phyloP scores from a whole-genome alignment of 2,797 vertebrate species.

The Enteromius afrohamiltoni region DNA sequence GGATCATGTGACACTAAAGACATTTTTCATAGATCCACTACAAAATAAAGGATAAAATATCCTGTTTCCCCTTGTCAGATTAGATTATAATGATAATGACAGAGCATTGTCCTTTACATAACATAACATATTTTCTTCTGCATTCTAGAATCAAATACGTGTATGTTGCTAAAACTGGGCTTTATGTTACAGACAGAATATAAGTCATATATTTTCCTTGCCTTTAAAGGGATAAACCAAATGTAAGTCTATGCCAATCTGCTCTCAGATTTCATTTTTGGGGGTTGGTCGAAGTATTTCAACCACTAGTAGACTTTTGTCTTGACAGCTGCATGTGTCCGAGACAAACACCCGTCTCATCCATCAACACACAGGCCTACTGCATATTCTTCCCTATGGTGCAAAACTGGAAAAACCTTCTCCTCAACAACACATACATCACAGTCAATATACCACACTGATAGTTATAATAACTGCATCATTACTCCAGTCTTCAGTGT shows the following conservation, averaged over 20 bases:
- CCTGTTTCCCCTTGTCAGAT: not conserved
- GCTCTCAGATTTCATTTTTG: slow-evolving; percentile 48
- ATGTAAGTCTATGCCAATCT: slow-evolving; percentile 4
- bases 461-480: not conserved
- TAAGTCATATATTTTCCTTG: not conserved
- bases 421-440: slow-evolving; percentile 1
- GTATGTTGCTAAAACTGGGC: slow-evolving; percentile 24
- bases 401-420: slow-evolving; percentile 55
- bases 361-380: slow-evolving; percentile 54
- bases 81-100: not conserved
- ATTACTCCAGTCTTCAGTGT: not conserved
- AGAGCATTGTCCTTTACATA: not conserved
- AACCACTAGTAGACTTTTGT: not conserved
- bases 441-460: no score
- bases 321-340: not conserved
- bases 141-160: not conserved
- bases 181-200: not conserved
- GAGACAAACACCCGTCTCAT: slow-evolving; percentile 67
- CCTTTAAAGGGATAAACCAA: not conserved
- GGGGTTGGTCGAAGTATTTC: not conserved
- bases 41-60: not conserved
- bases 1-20: no score
- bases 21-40: not conserved
- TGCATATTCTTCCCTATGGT: slow-evolving; percentile 33
- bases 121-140: not conserved